Evolutionary conservation across 2,797 vertebrate genomes (phyloP), one percentile per base, ranked within the genome.

Genomic region (Tachyglossus aculeatus): DNA sequence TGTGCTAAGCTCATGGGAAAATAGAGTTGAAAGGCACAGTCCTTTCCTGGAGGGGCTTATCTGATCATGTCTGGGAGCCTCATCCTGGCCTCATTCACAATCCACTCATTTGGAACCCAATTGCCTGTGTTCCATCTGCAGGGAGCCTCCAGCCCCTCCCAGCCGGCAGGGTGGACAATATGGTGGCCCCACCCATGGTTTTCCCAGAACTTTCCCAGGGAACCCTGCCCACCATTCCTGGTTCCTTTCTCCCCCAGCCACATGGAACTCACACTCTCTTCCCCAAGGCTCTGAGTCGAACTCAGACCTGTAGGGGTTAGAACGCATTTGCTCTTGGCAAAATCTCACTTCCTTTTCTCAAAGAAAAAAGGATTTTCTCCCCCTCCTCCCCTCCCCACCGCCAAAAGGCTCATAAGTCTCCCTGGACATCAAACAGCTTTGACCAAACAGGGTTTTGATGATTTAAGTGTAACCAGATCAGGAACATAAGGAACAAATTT

Each of bases 251-350:
- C 18, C 24, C 25, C 14, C 7, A 9, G 11, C 22, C n/a, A 36
- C 31, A 12, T 21, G 47, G 74, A 77, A n/a, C 18, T 82, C 59
- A 19, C 9, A 19, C 9, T 51, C n/a, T 25, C 75, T 81, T 29
- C 60, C 74, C 74, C 25, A 25, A 15, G 19, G 22, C 24, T 16
- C 18, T 47, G 24, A 27, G 24, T 9, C n/a, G 13, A 47, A 47
- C 24, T 22, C 40, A 41, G 19, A n/a, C 39, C 39, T 11, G 12
- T 18, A 19, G 39, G 19, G 21, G 32, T 15, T 39, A 19, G 5
- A 12, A 22, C 41, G 13, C 6, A 4, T 5, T 13, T 22, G 29
- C 33, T 64, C 14, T 15, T 25, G 29, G 24, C 34, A 19, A 25
- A 10, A 22, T 5, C 21, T 24, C 21, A 29, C 13, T n/a, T 40